Percentiles rank a stretch among this genome's conserved stretches.
These are phyloP conservation scores for Tadarida brasiliensis DNA, from an alignment of 2,797 vertebrate species.

Conservation along the genomic window DNA sequence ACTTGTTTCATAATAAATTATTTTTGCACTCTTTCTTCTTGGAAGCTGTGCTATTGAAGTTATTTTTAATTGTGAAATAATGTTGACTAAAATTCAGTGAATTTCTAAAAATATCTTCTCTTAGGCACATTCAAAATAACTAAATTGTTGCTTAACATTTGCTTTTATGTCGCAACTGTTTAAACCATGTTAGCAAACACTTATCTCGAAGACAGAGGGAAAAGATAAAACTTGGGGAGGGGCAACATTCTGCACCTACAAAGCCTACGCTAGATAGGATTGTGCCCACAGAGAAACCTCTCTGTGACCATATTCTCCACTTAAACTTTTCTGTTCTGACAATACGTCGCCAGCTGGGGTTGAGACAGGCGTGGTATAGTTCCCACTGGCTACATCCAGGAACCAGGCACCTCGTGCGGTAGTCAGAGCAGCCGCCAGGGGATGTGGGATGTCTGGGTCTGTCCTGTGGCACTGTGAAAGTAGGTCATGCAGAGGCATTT, in stretches of 20 bases:
- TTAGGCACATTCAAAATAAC: slow-evolving; percentile 64
- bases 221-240: neutral
- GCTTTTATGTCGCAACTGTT: slow-evolving; percentile 51
- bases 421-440: neutral
- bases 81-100: slow-evolving; percentile 59
- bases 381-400: neutral
- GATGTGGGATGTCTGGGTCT: neutral
- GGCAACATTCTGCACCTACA: neutral
- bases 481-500: neutral
- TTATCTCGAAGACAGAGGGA: slow-evolving; percentile 13
- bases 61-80: slow-evolving; percentile 76
- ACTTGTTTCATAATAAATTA: slow-evolving; percentile 86
- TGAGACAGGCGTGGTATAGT: neutral
- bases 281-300: neutral
- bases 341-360: neutral
- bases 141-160: slow-evolving; percentile 59
- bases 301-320: neutral
- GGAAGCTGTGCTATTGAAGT: slow-evolving; percentile 70
- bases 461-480: neutral
- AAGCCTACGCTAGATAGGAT: neutral
- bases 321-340: slow-evolving; percentile 1
- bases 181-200: slow-evolving; percentile 30
- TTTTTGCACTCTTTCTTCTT: slow-evolving; percentile 80
- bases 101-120: slow-evolving; percentile 66
- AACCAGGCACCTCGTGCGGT: neutral